A percentile compares a stretch with the other conserved stretches of the same genome.
phyloP scores from a whole-genome alignment of 2,888 invertebrate genomes.

The Drosophila neoperkinsi region DNA sequence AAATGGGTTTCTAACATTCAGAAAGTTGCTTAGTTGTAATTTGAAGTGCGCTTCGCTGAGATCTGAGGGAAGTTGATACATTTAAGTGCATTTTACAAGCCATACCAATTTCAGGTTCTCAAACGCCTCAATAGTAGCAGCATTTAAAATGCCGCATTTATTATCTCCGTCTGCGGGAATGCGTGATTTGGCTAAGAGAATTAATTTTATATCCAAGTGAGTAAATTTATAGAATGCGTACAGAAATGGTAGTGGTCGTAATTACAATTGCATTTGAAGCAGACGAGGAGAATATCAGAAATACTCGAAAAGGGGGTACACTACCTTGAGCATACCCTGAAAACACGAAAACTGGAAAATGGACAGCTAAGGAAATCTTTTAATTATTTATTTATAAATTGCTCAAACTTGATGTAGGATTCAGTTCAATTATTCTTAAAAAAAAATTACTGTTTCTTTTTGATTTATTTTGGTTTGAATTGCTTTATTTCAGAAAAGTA shows the following conservation, averaged over 20 bases:
- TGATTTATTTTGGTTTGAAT: neutral
- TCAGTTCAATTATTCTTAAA: neutral
- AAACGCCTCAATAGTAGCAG: conserved; percentile 33
- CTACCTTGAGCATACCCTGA: neutral
- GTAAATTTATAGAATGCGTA: conserved; percentile 40
- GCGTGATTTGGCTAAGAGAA: conserved; percentile 67
- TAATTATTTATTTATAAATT: neutral
- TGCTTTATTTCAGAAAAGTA: neutral
- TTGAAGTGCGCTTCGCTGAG: neutral
- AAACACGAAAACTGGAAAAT: neutral
- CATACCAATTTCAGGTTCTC: neutral
- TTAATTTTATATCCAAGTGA: conserved; percentile 66
- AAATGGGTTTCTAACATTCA: neutral
- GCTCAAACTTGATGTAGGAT: neutral
- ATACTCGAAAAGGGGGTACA: neutral
- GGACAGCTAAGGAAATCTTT: neutral
- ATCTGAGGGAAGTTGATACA: neutral
- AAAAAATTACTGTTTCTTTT: neutral
- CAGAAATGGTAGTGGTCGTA: conserved; percentile 51
- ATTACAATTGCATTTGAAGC: conserved; percentile 47
- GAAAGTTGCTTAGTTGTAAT: neutral
- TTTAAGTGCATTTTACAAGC: neutral
- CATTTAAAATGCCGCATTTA: conserved; percentile 73
- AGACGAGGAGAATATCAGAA: conserved; percentile 26
- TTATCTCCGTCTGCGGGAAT: conserved; percentile 53